Base-by-base conservation (phyloP, 2,888 invertebrate species). In the Leucophenga maculata region DNA sequence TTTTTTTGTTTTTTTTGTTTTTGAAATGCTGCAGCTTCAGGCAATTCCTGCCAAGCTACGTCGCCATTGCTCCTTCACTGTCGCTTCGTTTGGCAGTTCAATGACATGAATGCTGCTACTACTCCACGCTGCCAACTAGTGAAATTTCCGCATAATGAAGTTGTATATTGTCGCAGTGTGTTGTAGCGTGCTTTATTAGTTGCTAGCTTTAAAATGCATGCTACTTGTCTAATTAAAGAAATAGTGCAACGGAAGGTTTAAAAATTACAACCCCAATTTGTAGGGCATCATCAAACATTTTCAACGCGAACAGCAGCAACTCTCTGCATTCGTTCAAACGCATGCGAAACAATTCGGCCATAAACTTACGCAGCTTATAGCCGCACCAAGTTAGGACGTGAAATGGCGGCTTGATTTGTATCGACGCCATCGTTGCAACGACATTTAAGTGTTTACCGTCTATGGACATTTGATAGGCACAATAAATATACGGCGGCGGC, bases 361-460 rank as follows among this genome's bases (percentile, higher is more conserved):
- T 80, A 80, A 83, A 83, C 75, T 81, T 83, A 75, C 72, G 74
- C 69, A 65, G 77, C 68, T 39, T 72, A 55, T 54, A 55, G 44
- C 55, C 44, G 11, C 14, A 20, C 52, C 52, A 52, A 52, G 52
- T 52, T 52, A 52, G 52, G 52, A 16, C 14, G 9, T 16, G 52
- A 11, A 39, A 39, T 39, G 39, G 39, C 39, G 39, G 39, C 39
- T 39, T 39, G 55, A 26, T 31, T 26, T 52, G 50, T 48, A 31
- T 52, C 65, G 64, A 16, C 18, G 48, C 39, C 39, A 39, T 39
- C 11, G 11, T 39, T 39, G 39, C 9, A 22, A 18, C 55, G 39
- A 44, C 66, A 66, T 55, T 31, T 20, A 52, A 55, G 55, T 55
- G 22, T 55, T 72, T 67, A 69, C 77, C 77, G 77, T 77, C 71